phyloP scores from a whole-genome alignment of 2,113 vertebrate species.

The Lagopus muta region DNA sequence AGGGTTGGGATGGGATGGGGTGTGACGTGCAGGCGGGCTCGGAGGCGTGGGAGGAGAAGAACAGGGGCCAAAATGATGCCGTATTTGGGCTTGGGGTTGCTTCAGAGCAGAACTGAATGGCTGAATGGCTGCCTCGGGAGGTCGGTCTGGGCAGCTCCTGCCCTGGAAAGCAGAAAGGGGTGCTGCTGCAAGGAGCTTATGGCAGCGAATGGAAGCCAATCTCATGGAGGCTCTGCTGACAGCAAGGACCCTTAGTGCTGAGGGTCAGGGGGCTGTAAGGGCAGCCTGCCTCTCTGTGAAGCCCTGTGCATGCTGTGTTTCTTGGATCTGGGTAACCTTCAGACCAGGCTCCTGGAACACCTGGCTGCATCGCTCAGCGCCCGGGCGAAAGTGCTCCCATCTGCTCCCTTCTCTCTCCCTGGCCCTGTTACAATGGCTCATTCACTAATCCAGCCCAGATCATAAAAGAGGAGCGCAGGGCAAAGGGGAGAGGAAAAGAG shows the following conservation, averaged over 20 bases:
- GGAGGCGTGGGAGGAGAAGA: neutral
- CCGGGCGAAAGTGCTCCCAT: neutral
- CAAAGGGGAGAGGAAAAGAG: neutral
- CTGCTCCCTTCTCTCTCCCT: conserved; percentile 3
- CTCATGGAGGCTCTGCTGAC: neutral
- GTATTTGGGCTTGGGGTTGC: neutral
- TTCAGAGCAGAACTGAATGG: neutral
- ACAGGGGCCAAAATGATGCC: neutral
- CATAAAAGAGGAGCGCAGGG: neutral
- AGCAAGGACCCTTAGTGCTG: neutral
- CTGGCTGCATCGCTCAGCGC: conserved; percentile 59
- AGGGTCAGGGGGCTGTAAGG: neutral
- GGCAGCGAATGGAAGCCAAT: neutral
- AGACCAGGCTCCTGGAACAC: conserved; percentile 54
- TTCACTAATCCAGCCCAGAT: conserved; percentile 54
- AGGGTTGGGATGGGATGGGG: neutral
- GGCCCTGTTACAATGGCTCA: conserved; percentile 36
- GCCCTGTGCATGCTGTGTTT: neutral
- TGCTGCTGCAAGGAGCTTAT: neutral
- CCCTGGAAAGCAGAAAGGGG: neutral
- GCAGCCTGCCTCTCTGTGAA: neutral
- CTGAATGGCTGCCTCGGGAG: neutral
- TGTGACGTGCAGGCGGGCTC: neutral
- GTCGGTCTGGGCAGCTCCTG: neutral
- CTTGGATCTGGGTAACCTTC: neutral